These are phyloP conservation scores for Pipistrellus pipistrellus DNA, from an alignment of 2,797 vertebrate species.

Conservation along the genomic window DNA sequence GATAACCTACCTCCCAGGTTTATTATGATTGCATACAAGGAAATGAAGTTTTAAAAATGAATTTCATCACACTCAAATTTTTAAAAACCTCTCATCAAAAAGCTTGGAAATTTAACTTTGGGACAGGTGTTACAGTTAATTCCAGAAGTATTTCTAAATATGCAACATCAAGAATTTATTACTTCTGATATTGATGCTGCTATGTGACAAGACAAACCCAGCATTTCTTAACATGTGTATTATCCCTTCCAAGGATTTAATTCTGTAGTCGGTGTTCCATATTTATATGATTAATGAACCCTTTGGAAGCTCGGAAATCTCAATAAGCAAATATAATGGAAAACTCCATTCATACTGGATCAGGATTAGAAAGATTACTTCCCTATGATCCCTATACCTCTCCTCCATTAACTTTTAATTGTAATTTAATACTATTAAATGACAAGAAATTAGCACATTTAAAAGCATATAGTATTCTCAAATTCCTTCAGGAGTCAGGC, in stretches of 20 bases:
- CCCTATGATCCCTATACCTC: background rate
- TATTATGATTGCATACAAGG: background rate
- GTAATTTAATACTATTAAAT: constrained; percentile 10
- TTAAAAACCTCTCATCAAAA: background rate
- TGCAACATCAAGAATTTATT: background rate
- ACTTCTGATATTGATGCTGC: background rate
- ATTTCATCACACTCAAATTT: background rate
- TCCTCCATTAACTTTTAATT: background rate
- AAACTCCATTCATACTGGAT: background rate
- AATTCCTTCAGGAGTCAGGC: background rate
- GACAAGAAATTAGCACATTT: background rate
- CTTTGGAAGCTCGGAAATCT: constrained; percentile 40
- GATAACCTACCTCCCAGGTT: background rate
- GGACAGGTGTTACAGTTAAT: background rate
- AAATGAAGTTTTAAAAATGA: background rate
- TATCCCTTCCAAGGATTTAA: constrained; percentile 21
- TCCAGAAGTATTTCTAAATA: constrained; percentile 20
- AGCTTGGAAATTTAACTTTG: background rate
- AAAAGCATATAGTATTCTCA: background rate
- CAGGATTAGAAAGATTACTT: constrained; percentile 11
- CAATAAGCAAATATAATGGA: background rate
- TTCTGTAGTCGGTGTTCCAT: background rate
- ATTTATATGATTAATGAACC: background rate
- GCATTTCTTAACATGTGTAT: background rate
- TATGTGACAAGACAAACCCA: background rate